These are phyloP conservation scores for Rhingia campestris DNA, from an alignment of 2,888 invertebrate species.

Conservation along the genomic window DNA sequence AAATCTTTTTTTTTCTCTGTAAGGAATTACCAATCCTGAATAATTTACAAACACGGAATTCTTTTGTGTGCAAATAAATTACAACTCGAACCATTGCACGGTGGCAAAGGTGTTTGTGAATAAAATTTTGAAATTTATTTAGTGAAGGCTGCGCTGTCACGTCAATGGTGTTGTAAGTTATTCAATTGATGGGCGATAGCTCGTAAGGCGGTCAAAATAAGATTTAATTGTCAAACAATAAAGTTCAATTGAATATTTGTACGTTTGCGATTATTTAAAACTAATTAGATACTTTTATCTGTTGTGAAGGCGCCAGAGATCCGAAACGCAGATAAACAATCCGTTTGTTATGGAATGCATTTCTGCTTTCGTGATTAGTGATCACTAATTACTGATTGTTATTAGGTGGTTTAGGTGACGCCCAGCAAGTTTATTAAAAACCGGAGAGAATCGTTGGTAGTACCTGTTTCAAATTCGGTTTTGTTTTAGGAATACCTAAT, in stretches of 20 bases:
- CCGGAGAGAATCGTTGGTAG: slow-evolving; percentile 8
- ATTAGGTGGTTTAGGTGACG: slow-evolving; percentile 9
- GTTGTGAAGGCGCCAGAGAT: not conserved
- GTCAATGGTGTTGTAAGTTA: slow-evolving; percentile 15
- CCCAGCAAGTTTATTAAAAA: slow-evolving; percentile 8
- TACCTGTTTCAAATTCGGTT: not conserved
- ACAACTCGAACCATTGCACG: no score
- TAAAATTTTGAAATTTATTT: slow-evolving; percentile 29
- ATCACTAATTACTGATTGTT: slow-evolving; percentile 13
- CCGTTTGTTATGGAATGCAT: slow-evolving; percentile 22
- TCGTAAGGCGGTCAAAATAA: slow-evolving; percentile 19
- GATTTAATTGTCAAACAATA: slow-evolving; percentile 18
- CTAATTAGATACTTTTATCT: slow-evolving; percentile 11
- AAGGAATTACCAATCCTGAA: no score
- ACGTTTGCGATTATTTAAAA: slow-evolving; percentile 29
- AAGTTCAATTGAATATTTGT: slow-evolving; percentile 20
- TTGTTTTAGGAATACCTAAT: no score
- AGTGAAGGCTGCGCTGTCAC: not conserved
- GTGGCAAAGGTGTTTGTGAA: not conserved
- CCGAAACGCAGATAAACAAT: slow-evolving; percentile 7
- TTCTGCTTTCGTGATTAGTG: slow-evolving; percentile 13
- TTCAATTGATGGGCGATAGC: slow-evolving; percentile 16
- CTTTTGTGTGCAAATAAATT: not conserved
- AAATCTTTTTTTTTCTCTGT: no score
- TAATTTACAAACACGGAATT: not conserved